Base-by-base conservation (phyloP, 2,888 invertebrate genomes). In the Sinohyriopsis cumingii region DNA sequence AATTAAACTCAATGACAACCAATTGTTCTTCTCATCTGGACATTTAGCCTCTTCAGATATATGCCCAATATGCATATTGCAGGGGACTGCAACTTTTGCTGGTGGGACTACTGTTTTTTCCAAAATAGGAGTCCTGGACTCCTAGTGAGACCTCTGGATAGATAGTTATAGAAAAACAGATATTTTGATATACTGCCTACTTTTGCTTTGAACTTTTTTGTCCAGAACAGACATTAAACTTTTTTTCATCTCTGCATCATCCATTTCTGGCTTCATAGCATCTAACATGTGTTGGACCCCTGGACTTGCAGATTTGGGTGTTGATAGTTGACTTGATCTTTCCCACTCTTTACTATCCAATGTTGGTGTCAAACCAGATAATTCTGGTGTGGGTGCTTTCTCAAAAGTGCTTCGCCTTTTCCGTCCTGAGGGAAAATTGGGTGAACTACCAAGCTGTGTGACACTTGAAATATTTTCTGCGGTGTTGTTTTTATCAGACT, bases 341-440 rank as follows among this genome's bases (percentile, higher is more conserved):
- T 56, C 28, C 22, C 54, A 55, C 54, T 64, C 68, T 3, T 67
- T 62, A 5, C 55, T 72, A 22, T 62, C 63, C 20, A 66, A 24
- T 55, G 6, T 20, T 55, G 71, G 55, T 55, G 59, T 67, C 3
- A 28, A 7, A 20, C 54, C 24, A 45, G 62, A 22, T 25, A 33
- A 62, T 62, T 68, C 67, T 5, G 81, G 81, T 7, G 82, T 78
- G n/a, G 78, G 76, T 5, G 69, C 72, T 54, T 77, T 70, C 60
- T 84, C 82, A 82, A 82, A 84, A 18, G 84, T 84, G 61, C 79
- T 78, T 28, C 80, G 69, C 5, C 82, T 72, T 59, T 78, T 82
- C 63, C 73, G 75, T 22, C 64, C 20, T 20, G 65, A 61, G 33
- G 72, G 69, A 54, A 65, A 67, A 6, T 53, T 20, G 19, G 24